Percentiles rank a stretch among this genome's conserved stretches.
Conservation (phyloP, 2,113 vertebrate species). For the Hyaena hyaena region DNA sequence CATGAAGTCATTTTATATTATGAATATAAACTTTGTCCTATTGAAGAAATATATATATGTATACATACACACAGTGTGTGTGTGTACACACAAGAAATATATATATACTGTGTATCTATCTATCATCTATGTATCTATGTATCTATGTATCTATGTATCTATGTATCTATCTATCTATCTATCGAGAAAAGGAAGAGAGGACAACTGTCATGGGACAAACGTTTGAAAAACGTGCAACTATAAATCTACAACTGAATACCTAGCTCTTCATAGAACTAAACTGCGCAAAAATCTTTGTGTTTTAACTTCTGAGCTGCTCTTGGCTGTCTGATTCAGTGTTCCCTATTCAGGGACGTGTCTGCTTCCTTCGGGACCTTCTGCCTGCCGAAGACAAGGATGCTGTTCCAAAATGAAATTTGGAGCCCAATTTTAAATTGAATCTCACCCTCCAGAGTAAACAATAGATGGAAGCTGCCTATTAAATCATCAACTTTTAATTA, state of each 20-base stretch:
- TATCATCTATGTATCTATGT: too few species aligned
- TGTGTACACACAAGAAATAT: background rate
- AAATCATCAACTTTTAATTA: conserved; percentile 90
- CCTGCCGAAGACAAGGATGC: conserved; percentile 63
- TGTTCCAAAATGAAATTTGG: conserved; percentile 84
- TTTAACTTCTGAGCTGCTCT: background rate
- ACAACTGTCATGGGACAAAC: background rate
- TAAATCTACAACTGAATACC: background rate
- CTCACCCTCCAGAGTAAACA: conserved; percentile 84
- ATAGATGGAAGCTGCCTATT: conserved; percentile 84
- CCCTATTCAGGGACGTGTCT: background rate
- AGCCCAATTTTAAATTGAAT: conserved; percentile 84
- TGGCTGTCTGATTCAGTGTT: conserved; percentile 41
- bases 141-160: background rate
- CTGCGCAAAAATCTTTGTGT: background rate
- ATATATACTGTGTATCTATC: background rate
- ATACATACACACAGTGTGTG: too few species aligned
- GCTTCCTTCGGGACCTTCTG: conserved; percentile 64
- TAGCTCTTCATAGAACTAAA: background rate
- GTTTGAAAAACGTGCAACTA: background rate
- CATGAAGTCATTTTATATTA: background rate
- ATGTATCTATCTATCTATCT: background rate
- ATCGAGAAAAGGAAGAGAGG: background rate
- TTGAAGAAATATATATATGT: background rate
- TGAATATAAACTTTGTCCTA: background rate